Evolutionary conservation across 2,888 invertebrate genomes (phyloP).

Genomic region (Synergus laeviventris): DNA sequence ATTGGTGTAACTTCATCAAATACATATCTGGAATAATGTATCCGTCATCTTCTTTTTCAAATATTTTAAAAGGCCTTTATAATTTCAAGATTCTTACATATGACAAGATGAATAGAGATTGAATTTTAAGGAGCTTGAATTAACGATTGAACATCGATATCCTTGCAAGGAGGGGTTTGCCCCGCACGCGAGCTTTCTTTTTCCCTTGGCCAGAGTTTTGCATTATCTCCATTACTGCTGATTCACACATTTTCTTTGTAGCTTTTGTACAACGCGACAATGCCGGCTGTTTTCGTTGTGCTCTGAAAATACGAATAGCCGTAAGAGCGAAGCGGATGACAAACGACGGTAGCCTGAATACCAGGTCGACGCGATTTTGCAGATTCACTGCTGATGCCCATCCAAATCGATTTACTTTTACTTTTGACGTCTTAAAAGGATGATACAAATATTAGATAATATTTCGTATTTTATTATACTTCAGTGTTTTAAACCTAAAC

Average conservation of each 20-base stretch:
- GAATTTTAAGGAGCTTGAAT: background rate
- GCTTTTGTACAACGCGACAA: slow-evolving; percentile 71
- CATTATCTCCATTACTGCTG: slow-evolving; percentile 75
- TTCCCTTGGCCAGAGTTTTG: slow-evolving; percentile 61
- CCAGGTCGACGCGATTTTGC: slow-evolving; percentile 14
- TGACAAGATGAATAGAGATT: background rate
- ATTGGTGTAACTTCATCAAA: too few relatives aligned
- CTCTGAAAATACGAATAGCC: slow-evolving; percentile 60
- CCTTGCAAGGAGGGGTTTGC: slow-evolving; percentile 22
- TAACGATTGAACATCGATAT: background rate
- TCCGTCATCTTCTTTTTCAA: background rate
- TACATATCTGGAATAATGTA: background rate
- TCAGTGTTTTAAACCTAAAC: background rate
- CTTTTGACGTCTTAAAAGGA: background rate
- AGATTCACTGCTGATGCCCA: background rate
- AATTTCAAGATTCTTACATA: background rate
- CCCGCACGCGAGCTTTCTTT: slow-evolving; percentile 42
- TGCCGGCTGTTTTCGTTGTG: slow-evolving; percentile 56
- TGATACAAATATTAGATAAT: background rate
- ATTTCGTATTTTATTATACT: background rate
- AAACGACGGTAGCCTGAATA: slow-evolving; percentile 57
- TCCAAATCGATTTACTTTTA: slow-evolving; percentile 11
- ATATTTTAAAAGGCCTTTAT: too few relatives aligned
- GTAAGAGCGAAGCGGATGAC: slow-evolving; percentile 61
- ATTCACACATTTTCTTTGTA: slow-evolving; percentile 74